phyloP scores from a whole-genome alignment of 2,113 vertebrate genomes.

The Sinocyclocheilus grahami region DNA sequence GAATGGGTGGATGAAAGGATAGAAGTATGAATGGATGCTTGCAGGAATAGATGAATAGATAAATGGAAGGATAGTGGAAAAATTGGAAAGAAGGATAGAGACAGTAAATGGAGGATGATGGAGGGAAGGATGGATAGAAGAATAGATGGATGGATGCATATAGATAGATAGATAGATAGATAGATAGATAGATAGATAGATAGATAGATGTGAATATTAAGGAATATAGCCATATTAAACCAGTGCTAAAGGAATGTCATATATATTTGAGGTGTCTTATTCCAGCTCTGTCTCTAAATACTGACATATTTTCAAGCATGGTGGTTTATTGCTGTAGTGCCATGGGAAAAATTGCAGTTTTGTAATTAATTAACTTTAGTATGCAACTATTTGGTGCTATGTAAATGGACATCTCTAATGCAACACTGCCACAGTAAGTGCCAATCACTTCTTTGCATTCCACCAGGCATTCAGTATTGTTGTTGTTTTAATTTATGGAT shows the following conservation, averaged over 20 bases:
- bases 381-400: neutral
- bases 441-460: constrained; percentile 18
- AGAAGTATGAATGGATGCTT: too few species aligned
- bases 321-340: neutral
- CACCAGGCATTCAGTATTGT: neutral
- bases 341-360: neutral
- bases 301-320: neutral
- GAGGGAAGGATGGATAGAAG: neutral
- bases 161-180: neutral
- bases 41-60: too few species aligned
- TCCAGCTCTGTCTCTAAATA: neutral
- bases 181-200: neutral
- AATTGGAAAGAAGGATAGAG: too few species aligned
- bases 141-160: neutral
- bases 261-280: neutral
- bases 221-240: neutral
- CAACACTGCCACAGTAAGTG: neutral
- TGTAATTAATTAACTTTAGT: constrained; percentile 19
- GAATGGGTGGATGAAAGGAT: too few species aligned
- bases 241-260: neutral
- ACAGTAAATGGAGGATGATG: too few species aligned
- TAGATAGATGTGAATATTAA: neutral
- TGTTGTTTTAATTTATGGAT: constrained; percentile 22
- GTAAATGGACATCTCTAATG: constrained; percentile 1
- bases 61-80: too few species aligned